These are phyloP conservation scores for Rhea pennata DNA, from an alignment of 2,113 vertebrate species.

Conservation along the genomic window DNA sequence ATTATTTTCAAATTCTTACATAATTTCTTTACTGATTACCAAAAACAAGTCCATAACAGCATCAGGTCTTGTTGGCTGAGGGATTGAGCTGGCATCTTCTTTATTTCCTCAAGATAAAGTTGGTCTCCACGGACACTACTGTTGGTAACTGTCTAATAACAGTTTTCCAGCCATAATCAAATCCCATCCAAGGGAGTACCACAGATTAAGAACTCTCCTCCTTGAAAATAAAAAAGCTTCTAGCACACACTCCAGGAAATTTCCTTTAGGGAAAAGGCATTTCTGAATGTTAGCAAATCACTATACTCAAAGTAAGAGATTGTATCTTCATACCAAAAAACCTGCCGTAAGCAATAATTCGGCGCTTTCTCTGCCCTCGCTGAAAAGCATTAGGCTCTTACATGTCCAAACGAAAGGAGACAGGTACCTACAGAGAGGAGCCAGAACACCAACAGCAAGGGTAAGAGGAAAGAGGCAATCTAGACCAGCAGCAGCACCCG, in stretches of 20 bases:
- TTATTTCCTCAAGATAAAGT: background rate
- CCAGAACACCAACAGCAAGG: background rate
- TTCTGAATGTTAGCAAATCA: background rate
- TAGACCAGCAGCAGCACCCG: background rate
- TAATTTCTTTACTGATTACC: background rate
- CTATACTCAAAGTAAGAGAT: background rate
- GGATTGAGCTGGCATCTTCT: background rate
- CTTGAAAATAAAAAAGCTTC: background rate
- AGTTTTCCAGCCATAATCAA: constrained; percentile 5
- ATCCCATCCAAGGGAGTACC: background rate
- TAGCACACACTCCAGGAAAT: background rate
- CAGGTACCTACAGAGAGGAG: background rate
- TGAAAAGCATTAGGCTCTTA: background rate
- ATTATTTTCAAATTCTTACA: background rate
- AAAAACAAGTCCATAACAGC: background rate
- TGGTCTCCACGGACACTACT: background rate
- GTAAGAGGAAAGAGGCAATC: background rate
- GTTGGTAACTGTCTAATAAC: background rate
- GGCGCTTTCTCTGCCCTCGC: background rate
- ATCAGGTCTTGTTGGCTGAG: background rate
- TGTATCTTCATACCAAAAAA: background rate
- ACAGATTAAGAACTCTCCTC: constrained; percentile 3
- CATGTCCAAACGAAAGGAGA: background rate
- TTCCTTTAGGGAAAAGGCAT: background rate
- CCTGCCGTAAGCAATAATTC: background rate